Evolutionary conservation across 2,113 vertebrate genomes (phyloP).

Genomic region (Patagioenas fasciata): DNA sequence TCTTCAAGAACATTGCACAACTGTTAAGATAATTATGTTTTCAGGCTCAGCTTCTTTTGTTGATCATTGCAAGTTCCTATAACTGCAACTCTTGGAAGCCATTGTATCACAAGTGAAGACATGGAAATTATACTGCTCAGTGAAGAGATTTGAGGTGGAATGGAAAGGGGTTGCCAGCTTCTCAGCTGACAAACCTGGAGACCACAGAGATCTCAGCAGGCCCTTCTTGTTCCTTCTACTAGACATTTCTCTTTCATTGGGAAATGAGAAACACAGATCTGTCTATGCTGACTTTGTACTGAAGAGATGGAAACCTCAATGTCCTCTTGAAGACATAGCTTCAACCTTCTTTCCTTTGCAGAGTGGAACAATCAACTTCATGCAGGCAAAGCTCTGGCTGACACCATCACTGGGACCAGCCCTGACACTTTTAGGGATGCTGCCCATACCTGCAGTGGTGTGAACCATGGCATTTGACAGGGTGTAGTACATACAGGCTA

Average conservation of each 20-base stretch:
- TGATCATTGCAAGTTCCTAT: background rate
- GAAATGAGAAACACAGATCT: background rate
- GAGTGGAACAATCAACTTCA: background rate
- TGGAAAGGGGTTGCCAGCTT: background rate
- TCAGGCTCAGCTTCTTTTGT: background rate
- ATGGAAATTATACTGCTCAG: background rate
- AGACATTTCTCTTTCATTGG: background rate
- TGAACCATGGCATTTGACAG: background rate
- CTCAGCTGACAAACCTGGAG: background rate
- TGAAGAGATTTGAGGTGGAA: background rate
- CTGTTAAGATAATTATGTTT: background rate
- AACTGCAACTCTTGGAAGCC: background rate
- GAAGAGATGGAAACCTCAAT: background rate
- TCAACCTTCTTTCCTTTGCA: background rate
- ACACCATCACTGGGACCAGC: background rate
- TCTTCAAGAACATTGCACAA: background rate
- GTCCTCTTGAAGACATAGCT: background rate
- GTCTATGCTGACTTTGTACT: background rate
- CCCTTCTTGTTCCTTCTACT: background rate
- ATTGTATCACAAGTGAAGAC: background rate
- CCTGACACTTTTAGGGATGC: background rate
- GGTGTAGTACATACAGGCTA: accelerated
- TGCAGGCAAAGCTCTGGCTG: background rate
- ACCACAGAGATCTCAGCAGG: background rate
- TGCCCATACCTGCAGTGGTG: background rate